Conservation (phyloP, 1,140 invertebrate genomes). For the Oryzaephilus surinamensis region DNA sequence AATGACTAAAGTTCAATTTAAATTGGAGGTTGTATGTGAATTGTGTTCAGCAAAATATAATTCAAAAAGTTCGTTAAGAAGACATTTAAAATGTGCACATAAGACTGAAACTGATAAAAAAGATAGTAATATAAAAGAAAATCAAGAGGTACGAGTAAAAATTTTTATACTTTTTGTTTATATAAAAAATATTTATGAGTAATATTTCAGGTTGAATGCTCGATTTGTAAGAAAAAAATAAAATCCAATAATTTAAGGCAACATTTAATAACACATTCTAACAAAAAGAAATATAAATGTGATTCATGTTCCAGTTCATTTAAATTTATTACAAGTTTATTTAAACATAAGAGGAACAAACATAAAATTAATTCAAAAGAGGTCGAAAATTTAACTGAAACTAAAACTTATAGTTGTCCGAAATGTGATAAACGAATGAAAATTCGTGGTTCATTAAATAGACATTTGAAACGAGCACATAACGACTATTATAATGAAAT, state of each 20-base stretch:
- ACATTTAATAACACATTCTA: conserved; percentile 17
- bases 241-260: conserved; percentile 18
- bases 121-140: no score
- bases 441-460: conserved; percentile 27
- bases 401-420: conserved; percentile 23
- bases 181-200: no score
- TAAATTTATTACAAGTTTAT: conserved; percentile 3
- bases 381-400: background rate
- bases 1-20: conserved; percentile 6
- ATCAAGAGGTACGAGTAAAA: no score
- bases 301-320: background rate
- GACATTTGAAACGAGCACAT: conserved; percentile 30
- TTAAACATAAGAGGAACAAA: conserved; percentile 13
- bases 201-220: conserved; percentile 11
- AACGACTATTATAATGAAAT: no score
- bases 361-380: conserved; percentile 8
- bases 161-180: no score
- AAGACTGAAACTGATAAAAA: no score
- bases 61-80: no score
- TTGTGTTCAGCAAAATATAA: no score
- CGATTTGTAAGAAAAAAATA: conserved; percentile 21
- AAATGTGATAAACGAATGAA: conserved; percentile 28
- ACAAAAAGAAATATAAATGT: no score
- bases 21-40: background rate
- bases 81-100: background rate